A percentile compares a stretch with the other conserved stretches of the same genome.
Evolutionary conservation across 2,888 invertebrate species (phyloP).

Genomic region (Thysanoteuthis rhombus): DNA sequence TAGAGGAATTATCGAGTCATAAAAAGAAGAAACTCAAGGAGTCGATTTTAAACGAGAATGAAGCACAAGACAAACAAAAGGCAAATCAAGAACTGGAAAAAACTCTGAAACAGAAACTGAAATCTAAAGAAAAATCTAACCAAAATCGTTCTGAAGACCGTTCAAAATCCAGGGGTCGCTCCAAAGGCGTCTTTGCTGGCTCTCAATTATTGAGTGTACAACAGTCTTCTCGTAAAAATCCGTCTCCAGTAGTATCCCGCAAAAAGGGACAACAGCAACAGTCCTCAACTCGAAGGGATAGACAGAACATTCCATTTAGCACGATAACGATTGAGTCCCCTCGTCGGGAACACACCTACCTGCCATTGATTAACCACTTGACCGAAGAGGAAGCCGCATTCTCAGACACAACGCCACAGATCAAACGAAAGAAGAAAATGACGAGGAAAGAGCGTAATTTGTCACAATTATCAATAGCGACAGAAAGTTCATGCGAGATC

Average conservation of each 20-base stretch:
- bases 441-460: background rate
- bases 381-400: background rate
- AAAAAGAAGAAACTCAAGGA: constrained; percentile 28
- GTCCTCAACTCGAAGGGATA: background rate
- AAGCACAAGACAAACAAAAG: background rate
- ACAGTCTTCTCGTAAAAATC: background rate
- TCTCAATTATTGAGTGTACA: background rate
- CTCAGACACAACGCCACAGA: background rate
- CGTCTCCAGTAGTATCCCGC: background rate
- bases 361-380: background rate
- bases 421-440: background rate
- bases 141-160: background rate
- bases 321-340: constrained; percentile 15
- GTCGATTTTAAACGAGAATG: background rate
- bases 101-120: background rate
- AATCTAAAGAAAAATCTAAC: background rate
- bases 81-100: background rate
- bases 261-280: constrained; percentile 12
- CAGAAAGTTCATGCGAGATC: constrained; percentile 20
- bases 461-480: background rate
- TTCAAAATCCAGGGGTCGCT: background rate
- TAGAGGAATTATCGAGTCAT: background rate
- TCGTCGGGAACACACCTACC: background rate
- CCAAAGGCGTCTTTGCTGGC: background rate
- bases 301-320: constrained; percentile 21